Evolutionary conservation across 2,113 vertebrate genomes (phyloP), one percentile per base, ranked within the genome.

Genomic region (Glareola pratincola): DNA sequence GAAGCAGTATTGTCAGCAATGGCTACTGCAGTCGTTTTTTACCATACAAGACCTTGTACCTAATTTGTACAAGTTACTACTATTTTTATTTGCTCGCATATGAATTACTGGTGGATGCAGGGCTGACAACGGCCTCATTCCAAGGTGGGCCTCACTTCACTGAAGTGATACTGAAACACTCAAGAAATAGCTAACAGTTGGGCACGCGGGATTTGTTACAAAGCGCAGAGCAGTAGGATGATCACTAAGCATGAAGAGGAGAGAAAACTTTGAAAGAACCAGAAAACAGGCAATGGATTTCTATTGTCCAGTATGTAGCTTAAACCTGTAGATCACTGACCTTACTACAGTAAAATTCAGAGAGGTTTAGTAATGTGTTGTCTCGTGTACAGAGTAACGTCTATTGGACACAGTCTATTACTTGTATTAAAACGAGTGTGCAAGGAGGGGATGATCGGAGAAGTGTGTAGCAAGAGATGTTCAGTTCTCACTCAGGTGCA

Each of bases 71-170:
- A 57, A 90, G 47, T 93, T 68, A 51, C 41, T 48, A 60, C 39
- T 85, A 32, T 85, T 96, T 95, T 95, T 94, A 82, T 73, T 85
- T 87, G 60, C 10, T 72, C 37, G 24, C 41, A 57, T 73, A 91
- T 66, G 54, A 78, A 66, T 67, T 71, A 73, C 51, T 80, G 64
- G 71, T 15, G 9, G n/a, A 62, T 43, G n/a, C 26, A 60, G 16
- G 22, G 26, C 27, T 39, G n/a, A 62, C 39, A 88, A 72, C 7
- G 76, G 50, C 17, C 30, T 53, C 8, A 43, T 85, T 88, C 71
- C n/a, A 66, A 34, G 3, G 3, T 23, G 9, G 63, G 71, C 82
- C 29, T 92, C 68, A 54, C 51, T 89, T 88, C 36, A 54, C 48
- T 20, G 60, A 75, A 78, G 8, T 22, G 39, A 56, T 62, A 50